Evolutionary conservation across 1,140 invertebrate genomes (phyloP).

Genomic region (Drosophila watanabei): DNA sequence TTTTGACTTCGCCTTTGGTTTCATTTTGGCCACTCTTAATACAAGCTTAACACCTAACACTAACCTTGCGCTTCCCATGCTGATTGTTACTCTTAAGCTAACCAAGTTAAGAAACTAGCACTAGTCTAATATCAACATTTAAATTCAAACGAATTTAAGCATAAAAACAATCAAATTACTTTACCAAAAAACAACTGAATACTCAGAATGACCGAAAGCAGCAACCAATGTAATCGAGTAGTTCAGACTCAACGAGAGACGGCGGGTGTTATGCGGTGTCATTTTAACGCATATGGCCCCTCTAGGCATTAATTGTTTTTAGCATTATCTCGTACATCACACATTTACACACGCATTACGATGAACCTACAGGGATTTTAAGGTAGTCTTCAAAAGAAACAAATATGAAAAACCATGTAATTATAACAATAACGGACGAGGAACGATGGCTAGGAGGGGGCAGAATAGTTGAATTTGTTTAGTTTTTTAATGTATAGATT

Average conservation of each 20-base stretch:
- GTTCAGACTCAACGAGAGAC: constrained; percentile 29
- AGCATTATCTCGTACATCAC: constrained; percentile 52
- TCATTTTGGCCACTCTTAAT: constrained; percentile 34
- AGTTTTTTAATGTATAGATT: constrained; percentile 62
- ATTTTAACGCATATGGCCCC: constrained; percentile 46
- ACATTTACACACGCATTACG: constrained; percentile 55
- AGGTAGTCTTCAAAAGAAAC: constrained; percentile 73
- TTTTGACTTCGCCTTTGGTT: constrained; percentile 36
- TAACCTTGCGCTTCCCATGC: constrained; percentile 63
- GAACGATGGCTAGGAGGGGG: constrained; percentile 20
- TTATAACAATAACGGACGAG: constrained; percentile 35
- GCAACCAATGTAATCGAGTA: constrained; percentile 46
- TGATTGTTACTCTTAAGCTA: constrained; percentile 45
- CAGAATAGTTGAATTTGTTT: constrained; percentile 75
- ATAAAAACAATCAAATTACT: constrained; percentile 83
- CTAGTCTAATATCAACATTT: constrained; percentile 77
- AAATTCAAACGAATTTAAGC: constrained; percentile 83
- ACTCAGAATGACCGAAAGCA: constrained; percentile 39
- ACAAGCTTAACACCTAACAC: constrained; percentile 32
- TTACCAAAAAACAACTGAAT: constrained; percentile 63
- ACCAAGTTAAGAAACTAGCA: constrained; percentile 35
- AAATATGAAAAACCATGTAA: constrained; percentile 57
- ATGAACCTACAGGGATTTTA: constrained; percentile 85
- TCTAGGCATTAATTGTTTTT: constrained; percentile 49
- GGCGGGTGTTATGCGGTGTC: constrained; percentile 37